These are phyloP conservation scores for Drosophila neutralis DNA, from an alignment of 2,888 invertebrate species.

Conservation along the genomic window DNA sequence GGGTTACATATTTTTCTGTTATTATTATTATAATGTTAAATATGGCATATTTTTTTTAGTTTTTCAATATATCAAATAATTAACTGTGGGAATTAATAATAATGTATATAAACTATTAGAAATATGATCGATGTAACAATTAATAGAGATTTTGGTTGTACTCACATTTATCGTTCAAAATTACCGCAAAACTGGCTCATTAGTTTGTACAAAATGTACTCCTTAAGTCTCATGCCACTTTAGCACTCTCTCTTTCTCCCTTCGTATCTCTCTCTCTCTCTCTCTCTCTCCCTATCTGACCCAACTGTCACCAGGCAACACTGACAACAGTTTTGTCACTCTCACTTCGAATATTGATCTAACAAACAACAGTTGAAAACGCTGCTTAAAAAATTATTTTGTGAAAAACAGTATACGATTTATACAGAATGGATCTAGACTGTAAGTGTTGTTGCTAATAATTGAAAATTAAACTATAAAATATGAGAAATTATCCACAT, in stretches of 20 bases:
- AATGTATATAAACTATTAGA: neutral
- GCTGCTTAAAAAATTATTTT: neutral
- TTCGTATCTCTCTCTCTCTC: no score
- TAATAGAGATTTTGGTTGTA: neutral
- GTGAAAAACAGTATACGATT: constrained; percentile 1
- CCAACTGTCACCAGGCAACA: constrained; percentile 27
- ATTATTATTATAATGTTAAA: no score
- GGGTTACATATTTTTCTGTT: no score
- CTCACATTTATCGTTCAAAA: neutral
- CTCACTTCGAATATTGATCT: constrained; percentile 21
- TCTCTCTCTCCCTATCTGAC: no score
- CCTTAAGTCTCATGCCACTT: neutral
- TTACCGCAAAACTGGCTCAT: neutral
- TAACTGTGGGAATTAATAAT: no score
- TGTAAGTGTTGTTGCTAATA: constrained; percentile 44
- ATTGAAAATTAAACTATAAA: no score
- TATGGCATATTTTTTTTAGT: no score
- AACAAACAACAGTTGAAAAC: constrained; percentile 23
- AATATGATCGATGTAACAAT: neutral
- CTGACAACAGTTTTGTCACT: neutral
- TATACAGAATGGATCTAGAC: constrained; percentile 60
- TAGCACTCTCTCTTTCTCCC: neutral
- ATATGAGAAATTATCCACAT: neutral
- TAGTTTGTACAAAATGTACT: neutral
- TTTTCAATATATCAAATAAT: no score